Conservation (phyloP, 2,113 vertebrate species). For the Xenopus borealis region DNA sequence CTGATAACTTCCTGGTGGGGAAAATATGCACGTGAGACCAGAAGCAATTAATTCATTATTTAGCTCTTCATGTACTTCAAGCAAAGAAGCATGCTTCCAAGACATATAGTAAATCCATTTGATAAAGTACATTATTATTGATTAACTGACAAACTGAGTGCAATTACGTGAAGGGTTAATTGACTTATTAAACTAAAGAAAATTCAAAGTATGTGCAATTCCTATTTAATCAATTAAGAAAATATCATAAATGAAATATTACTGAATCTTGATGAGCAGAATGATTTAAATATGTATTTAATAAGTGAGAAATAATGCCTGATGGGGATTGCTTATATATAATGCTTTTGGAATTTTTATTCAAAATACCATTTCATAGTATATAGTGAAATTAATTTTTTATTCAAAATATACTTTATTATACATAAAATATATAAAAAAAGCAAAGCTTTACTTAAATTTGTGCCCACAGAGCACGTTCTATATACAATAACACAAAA, state of each 20-base stretch:
- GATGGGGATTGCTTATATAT: too few species aligned
- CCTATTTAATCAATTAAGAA: not conserved
- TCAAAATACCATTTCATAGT: too few species aligned
- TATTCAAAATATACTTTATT: too few species aligned
- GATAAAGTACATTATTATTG: constrained; percentile 1
- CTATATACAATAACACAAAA: too few species aligned
- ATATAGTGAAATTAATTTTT: too few species aligned
- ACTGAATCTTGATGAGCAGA: not conserved
- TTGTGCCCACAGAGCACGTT: too few species aligned
- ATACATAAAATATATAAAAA: too few species aligned
- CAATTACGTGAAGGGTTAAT: not conserved
- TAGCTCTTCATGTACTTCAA: not conserved
- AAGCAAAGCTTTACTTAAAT: too few species aligned
- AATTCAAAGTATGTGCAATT: not conserved
- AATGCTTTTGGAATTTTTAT: too few species aligned
- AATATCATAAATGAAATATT: not conserved
- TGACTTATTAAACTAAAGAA: not conserved
- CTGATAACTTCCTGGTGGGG: not conserved
- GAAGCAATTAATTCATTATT: not conserved
- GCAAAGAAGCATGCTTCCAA: not conserved
- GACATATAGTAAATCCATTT: not conserved
- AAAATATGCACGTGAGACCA: not conserved
- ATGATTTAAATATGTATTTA: not conserved
- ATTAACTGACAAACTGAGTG: not conserved
- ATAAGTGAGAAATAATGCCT: not conserved